phyloP scores from a whole-genome alignment of 1,140 invertebrate species.

The Gryllus bimaculatus region DNA sequence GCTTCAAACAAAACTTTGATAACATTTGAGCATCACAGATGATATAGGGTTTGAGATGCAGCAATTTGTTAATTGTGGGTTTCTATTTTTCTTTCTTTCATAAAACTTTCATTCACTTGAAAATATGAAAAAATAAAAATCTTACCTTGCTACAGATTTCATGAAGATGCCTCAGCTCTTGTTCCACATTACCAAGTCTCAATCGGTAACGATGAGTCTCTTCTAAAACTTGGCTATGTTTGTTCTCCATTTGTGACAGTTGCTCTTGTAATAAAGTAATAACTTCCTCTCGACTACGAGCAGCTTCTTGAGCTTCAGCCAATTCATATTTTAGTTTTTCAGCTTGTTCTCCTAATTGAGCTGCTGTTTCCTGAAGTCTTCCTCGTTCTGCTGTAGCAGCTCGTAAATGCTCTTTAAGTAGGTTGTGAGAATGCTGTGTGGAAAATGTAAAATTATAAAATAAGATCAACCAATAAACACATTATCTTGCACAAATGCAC shows the following conservation, averaged over 20 bases:
- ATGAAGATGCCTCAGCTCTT: constrained; percentile 20
- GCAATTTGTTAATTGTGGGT: no score
- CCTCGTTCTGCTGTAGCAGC: constrained; percentile 25
- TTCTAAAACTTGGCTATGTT: constrained; percentile 17
- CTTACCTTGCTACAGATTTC: constrained; percentile 18
- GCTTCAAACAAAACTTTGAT: no score
- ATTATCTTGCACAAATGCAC: not conserved
- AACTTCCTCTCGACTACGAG: constrained; percentile 26
- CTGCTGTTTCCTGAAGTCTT: constrained; percentile 25
- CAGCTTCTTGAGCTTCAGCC: constrained; percentile 25
- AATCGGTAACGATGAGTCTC: constrained; percentile 18
- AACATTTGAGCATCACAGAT: no score
- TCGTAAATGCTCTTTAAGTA: constrained; percentile 24
- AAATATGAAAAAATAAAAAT: not conserved
- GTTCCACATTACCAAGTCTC: constrained; percentile 16
- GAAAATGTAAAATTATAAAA: no score
- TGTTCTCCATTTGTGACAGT: constrained; percentile 12
- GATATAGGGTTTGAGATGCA: no score
- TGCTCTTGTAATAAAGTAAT: constrained; percentile 21
- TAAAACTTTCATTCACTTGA: no score
- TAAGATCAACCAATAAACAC: no score
- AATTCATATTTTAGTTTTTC: constrained; percentile 28
- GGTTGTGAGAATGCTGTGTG: constrained; percentile 11
- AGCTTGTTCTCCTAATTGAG: constrained; percentile 22
- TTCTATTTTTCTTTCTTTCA: no score